These are phyloP conservation scores for Serilophus lunatus DNA, from an alignment of 2,113 vertebrate genomes.

Conservation along the genomic window DNA sequence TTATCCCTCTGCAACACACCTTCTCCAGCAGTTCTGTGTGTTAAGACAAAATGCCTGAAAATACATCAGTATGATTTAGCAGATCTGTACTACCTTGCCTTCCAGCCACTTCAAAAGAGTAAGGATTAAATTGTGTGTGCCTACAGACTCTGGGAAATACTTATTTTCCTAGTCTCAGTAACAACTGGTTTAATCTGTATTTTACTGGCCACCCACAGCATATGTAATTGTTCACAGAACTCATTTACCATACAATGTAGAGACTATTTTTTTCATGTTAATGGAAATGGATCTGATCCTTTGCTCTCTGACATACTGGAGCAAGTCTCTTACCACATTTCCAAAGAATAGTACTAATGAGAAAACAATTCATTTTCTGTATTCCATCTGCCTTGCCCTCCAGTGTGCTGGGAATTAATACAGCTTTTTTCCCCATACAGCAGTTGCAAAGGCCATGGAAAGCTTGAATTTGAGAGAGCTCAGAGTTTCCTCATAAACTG, in stretches of 20 bases:
- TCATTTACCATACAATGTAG: not conserved
- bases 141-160: not conserved
- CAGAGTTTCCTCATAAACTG: slow-evolving; percentile 44
- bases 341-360: not conserved
- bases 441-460: slow-evolving; percentile 34
- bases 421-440: slow-evolving; percentile 21
- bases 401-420: not conserved
- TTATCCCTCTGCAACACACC: not conserved
- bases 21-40: not conserved
- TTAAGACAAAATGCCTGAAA: not conserved
- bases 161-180: not conserved
- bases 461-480: slow-evolving; percentile 31
- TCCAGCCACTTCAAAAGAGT: not conserved
- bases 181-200: not conserved
- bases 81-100: not conserved
- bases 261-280: not conserved
- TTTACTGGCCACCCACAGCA: not conserved
- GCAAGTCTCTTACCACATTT: not conserved
- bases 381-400: not conserved
- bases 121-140: not conserved
- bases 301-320: not conserved
- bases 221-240: not conserved
- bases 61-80: not conserved
- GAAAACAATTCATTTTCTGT: slow-evolving; percentile 2
- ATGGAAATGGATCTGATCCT: not conserved